Conservation (phyloP, 2,113 vertebrate species). For the Campylorhamphus procurvoides region DNA sequence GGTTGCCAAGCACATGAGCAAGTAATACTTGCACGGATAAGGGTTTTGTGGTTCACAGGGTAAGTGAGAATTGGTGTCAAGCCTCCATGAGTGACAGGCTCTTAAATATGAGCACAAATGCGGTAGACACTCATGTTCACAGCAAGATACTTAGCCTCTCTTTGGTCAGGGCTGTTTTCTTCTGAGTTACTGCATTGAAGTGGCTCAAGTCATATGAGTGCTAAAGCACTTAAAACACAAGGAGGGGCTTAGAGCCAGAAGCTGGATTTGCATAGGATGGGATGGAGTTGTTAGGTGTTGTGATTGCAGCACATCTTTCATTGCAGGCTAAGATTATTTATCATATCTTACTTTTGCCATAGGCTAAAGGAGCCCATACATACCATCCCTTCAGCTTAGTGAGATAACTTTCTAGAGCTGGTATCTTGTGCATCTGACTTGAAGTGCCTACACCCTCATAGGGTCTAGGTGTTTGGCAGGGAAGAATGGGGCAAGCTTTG, state of each 20-base stretch:
- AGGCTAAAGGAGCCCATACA: background rate
- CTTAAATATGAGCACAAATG: background rate
- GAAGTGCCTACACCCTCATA: background rate
- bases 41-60: background rate
- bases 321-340: background rate
- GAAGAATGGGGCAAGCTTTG: background rate
- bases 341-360: background rate
- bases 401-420: background rate
- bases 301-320: background rate
- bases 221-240: background rate
- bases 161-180: background rate
- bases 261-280: background rate
- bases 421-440: background rate
- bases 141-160: background rate
- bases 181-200: background rate
- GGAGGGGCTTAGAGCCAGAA: background rate
- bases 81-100: background rate
- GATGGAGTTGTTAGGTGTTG: background rate
- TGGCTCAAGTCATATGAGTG: background rate
- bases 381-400: background rate
- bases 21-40: background rate
- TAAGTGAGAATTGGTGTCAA: background rate
- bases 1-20: background rate
- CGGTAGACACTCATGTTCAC: background rate
- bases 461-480: background rate